Conservation (phyloP, 2,797 vertebrate genomes). For the Phylloscopus collybita region DNA sequence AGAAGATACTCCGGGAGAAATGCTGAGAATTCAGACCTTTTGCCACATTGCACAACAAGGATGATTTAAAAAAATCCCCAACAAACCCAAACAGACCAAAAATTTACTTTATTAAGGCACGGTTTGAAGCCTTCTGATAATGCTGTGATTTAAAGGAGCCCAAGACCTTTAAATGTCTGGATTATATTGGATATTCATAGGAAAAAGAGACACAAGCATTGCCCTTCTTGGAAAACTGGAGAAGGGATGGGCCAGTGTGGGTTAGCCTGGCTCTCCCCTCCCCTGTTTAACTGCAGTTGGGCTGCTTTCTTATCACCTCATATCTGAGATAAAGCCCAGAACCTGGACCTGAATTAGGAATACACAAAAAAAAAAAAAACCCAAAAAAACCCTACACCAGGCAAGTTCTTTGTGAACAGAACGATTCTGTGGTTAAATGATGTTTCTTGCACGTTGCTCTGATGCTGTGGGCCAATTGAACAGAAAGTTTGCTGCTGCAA, state of each 20-base stretch:
- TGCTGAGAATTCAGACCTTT: slow-evolving; percentile 2
- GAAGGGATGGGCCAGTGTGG: not conserved
- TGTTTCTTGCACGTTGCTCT: rapidly evolving
- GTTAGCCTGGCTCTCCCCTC: not conserved
- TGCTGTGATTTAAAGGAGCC: not conserved
- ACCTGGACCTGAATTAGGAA: not conserved
- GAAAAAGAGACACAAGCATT: not conserved
- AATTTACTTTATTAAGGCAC: not conserved
- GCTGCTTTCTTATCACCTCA: not conserved
- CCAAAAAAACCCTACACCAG: not conserved
- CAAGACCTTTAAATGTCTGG: not conserved
- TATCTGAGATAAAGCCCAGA: not conserved
- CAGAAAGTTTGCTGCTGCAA: slow-evolving; percentile 15
- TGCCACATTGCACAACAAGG: not conserved
- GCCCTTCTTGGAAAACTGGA: not conserved
- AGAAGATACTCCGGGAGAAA: not conserved
- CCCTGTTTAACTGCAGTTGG: not conserved
- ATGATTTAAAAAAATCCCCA: not conserved
- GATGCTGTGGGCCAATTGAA: not conserved
- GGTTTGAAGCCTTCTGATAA: not conserved
- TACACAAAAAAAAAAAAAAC: not conserved
- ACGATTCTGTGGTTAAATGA: not conserved
- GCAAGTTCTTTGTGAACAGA: not conserved
- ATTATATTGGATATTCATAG: not conserved
- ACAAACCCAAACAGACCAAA: not conserved